phyloP scores from a whole-genome alignment of 1,140 invertebrate genomes.

The Listronotus bonariensis region DNA sequence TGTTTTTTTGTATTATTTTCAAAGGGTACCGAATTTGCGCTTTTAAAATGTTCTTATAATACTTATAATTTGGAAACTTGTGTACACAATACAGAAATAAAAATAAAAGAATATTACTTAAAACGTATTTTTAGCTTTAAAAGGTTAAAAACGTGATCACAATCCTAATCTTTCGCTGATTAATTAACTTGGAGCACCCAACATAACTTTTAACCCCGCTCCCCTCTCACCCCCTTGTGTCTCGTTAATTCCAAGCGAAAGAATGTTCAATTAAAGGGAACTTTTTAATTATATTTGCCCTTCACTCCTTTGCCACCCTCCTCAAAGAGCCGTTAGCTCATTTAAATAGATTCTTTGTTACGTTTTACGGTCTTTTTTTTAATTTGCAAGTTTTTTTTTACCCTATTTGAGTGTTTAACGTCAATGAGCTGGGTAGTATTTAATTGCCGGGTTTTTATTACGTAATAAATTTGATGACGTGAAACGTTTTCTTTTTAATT shows the following conservation, averaged over 20 bases:
- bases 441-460: no score
- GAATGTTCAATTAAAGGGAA: constrained; percentile 41
- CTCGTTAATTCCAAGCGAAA: constrained; percentile 22
- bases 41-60: no score
- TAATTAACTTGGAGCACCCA: not conserved
- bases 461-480: constrained; percentile 7
- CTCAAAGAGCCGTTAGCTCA: not conserved
- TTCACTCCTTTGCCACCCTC: not conserved
- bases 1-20: no score
- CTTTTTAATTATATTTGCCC: constrained; percentile 35
- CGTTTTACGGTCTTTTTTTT: constrained; percentile 1
- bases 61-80: no score
- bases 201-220: constrained; percentile 14
- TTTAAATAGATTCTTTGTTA: not conserved
- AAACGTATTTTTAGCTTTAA: no score
- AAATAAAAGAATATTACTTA: no score
- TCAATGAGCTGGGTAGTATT: not conserved
- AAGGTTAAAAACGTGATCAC: no score
- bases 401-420: not conserved
- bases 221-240: constrained; percentile 3
- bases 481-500: constrained; percentile 11
- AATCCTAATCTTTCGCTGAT: no score
- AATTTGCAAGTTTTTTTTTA: constrained; percentile 5
- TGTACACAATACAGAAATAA: no score
- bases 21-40: no score